phyloP scores from a whole-genome alignment of 2,797 vertebrate genomes.

The Avahi laniger region DNA sequence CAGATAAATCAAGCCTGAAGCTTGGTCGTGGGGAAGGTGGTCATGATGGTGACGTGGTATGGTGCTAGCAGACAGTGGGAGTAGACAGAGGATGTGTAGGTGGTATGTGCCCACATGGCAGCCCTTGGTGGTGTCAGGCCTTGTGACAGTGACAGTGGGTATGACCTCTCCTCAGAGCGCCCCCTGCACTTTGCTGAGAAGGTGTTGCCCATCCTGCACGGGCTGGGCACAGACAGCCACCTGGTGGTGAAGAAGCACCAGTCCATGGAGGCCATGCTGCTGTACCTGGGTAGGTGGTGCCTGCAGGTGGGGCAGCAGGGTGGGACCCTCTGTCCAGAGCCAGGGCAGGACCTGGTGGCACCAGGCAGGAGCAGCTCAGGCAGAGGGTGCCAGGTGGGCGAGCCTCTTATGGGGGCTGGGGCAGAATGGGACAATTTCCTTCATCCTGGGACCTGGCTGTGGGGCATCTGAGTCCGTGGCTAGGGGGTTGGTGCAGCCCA shows the following conservation, averaged over 20 bases:
- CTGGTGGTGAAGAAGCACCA: slow-evolving; percentile 93
- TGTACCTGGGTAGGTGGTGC: slow-evolving; percentile 89
- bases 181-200: slow-evolving; percentile 94
- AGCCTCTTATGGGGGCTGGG: neutral
- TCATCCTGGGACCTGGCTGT: neutral
- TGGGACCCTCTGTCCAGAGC: neutral
- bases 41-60: accelerated
- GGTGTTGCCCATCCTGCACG: slow-evolving; percentile 93
- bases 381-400: neutral
- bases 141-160: neutral
- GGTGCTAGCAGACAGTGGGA: neutral
- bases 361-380: neutral
- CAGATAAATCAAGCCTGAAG: neutral
- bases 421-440: neutral
- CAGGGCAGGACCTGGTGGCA: neutral
- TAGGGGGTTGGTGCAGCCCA: neutral
- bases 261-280: slow-evolving; percentile 92
- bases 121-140: neutral
- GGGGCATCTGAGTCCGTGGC: accelerated
- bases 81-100: neutral
- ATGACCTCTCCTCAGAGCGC: slow-evolving; percentile 86
- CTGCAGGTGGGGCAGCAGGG: neutral
- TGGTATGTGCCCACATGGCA: neutral
- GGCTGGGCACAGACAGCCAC: slow-evolving; percentile 90
- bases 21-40: neutral